Base-by-base conservation (phyloP, 2,797 vertebrate species). In the Diceros bicornis region DNA sequence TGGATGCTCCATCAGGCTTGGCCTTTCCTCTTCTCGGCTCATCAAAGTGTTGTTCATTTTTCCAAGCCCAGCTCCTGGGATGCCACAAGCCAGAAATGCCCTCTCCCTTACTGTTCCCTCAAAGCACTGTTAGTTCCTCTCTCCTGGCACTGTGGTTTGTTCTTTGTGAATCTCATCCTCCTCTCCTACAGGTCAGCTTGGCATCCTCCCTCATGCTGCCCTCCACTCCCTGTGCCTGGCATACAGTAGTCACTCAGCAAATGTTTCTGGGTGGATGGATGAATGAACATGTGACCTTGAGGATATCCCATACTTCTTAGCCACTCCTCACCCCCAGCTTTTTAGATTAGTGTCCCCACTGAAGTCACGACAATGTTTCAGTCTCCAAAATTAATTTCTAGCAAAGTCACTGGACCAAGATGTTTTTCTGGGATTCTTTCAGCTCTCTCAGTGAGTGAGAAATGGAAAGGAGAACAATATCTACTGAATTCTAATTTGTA, bases 361-460 rank as follows among this genome's bases (percentile, higher is more conserved):
- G 25, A 89, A 64, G 44, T 59, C 13, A 27, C 2, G 20, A 71
- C 0, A 12, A n/a, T 20, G 25, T 81, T 78, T 77, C 12, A 52
- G 62, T 37, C 32, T 89, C n/a, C 47, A 89, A 86, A 79, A 61
- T 59, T 75, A 21, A 92, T 94, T 90, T 83, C 62, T 91, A 59
- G n/a, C 17, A 62, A n/a, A 75, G n/a, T 75, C 18, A 2, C 14
- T 59, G 44, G 52, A 20, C 12, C 6, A 52, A 23, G 12, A 25
- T 93, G 25, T 57, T 93, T 89, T 91, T 17, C 37, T 71, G 75
- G 25, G 47, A n/a, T 79, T 79, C n/a, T 77, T 86, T 50, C 34
- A 21, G 2, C 9, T 90, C 37, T 95, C 50, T 20, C 50, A 61
- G 1, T 41, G 77, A 78, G 66, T 29, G 89, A 68, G n/a, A 95